Evolutionary conservation across 2,888 invertebrate genomes (phyloP), one percentile per base, ranked within the genome.

Genomic region (Cancer borealis): DNA sequence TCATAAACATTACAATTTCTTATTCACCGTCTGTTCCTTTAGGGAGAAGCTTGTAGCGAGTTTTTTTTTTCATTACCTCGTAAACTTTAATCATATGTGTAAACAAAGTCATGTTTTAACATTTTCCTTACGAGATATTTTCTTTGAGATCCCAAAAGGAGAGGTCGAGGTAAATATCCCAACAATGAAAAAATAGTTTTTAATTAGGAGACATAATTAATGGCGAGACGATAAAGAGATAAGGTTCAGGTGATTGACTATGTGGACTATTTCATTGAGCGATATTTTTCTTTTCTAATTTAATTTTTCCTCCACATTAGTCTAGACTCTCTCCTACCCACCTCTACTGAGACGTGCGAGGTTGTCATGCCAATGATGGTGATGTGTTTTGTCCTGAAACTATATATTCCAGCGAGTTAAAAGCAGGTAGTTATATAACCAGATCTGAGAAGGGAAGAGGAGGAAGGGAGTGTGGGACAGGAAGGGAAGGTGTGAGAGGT

Each of bases 181-280:
- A 73, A 73, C 73, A 26, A 4, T 73, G 73, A 73, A 73, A 39
- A 73, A 73, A 73, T 26, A 73, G 26, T 10, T 73, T 73, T 73
- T 73, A 26, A 73, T 73, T 73, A 26, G 26, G n/a, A 73, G 73
- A 73, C 73, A 73, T n/a, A 73, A 26, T n/a, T 73, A 26, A 10
- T 73, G 73, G 73, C 26, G 73, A 73, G 73, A 26, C 73, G 73
- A 73, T 73, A 26, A 73, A 73, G 73, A 26, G 73, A 73, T 73
- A n/a, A 73, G 73, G 73, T 21, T 73, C 26, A 26, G 26, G 73
- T 26, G 73, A 73, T 10, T 26, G 73, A 26, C 26, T 73, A 26
- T 21, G 26, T 73, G 26, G 26, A 73, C 73, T 73, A n/a, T 73
- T 73, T 73, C 26, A 73, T 6, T 6, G 21, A 73, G n/a, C 73